Conservation (phyloP, 2,888 invertebrate species). For the Cephus spinipes region DNA sequence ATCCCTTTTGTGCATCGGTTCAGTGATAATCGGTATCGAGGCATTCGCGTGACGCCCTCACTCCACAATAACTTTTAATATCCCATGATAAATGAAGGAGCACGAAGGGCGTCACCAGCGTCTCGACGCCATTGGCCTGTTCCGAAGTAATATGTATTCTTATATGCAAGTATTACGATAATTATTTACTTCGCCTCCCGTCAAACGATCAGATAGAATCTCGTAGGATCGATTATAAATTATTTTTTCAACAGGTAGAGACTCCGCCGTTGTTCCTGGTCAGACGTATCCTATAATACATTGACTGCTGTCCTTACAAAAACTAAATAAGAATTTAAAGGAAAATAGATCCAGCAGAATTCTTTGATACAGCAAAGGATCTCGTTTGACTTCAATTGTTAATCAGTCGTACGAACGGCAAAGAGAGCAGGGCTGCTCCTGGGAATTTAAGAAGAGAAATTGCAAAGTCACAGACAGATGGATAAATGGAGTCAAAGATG, state of each 20-base stretch:
- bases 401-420: background rate
- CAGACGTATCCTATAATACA: background rate
- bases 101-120: background rate
- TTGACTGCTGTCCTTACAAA: background rate
- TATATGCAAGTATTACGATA: background rate
- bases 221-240: background rate
- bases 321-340: background rate
- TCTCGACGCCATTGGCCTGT: background rate
- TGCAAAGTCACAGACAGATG: background rate
- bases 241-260: background rate
- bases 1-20: slow-evolving; percentile 52
- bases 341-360: no score
- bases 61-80: slow-evolving; percentile 3
- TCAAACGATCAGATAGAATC: background rate
- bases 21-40: slow-evolving; percentile 28
- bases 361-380: no score
- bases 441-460: background rate
- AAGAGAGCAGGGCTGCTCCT: background rate
- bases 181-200: background rate
- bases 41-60: slow-evolving; percentile 16
- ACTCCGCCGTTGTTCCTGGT: background rate
- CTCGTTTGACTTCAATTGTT: background rate
- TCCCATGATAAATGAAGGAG: background rate
- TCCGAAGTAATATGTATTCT: background rate
- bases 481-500: background rate